Conservation (phyloP, 2,888 invertebrate genomes). For the Lepetodrilus schrolli region DNA sequence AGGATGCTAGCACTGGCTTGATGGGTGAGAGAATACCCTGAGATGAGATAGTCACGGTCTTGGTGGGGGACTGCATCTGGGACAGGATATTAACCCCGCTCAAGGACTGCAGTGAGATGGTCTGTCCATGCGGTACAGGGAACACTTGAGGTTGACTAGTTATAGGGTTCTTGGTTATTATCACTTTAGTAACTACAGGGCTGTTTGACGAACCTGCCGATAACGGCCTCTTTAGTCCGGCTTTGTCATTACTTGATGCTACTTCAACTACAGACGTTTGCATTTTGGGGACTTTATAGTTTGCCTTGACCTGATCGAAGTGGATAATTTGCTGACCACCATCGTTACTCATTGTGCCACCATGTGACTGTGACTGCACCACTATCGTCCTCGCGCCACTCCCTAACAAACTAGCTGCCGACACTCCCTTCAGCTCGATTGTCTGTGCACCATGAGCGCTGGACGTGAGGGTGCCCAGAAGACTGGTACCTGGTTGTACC, state of each 20-base stretch:
- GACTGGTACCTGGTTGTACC: background rate
- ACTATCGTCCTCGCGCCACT: background rate
- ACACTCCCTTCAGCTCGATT: background rate
- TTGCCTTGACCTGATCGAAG: background rate
- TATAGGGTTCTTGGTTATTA: constrained; percentile 71
- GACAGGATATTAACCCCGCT: constrained; percentile 40
- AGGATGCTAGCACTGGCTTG: constrained; percentile 59
- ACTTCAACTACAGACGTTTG: constrained; percentile 26
- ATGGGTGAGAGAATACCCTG: constrained; percentile 75
- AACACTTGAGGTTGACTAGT: constrained; percentile 69
- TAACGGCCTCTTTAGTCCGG: constrained; percentile 44
- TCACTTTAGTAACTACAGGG: constrained; percentile 72
- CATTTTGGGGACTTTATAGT: background rate
- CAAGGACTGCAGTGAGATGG: constrained; percentile 5
- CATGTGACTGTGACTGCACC: background rate
- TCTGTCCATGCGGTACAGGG: constrained; percentile 45
- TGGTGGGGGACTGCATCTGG: constrained; percentile 74
- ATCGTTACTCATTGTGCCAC: background rate
- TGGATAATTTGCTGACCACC: constrained; percentile 5
- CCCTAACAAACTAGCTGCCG: background rate
- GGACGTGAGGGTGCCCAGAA: background rate
- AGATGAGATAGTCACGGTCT: constrained; percentile 81
- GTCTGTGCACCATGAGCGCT: background rate
- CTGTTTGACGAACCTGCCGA: constrained; percentile 44
- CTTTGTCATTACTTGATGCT: constrained; percentile 36